Base-by-base conservation (phyloP, 2,888 invertebrate species). In the Thysanoteuthis rhombus region DNA sequence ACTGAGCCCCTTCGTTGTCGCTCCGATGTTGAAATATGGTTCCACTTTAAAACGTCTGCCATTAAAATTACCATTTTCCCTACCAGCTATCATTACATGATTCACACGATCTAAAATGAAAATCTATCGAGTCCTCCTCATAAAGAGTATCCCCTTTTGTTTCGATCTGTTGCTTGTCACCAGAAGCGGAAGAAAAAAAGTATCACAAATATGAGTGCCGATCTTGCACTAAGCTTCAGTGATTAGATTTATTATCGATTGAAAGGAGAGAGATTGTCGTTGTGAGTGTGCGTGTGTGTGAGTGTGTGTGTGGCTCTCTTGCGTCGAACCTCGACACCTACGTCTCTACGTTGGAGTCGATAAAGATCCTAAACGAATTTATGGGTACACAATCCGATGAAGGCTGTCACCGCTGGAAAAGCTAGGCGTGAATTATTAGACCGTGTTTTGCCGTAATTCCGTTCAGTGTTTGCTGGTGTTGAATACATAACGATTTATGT, bases 211-310 rank as follows among this genome's bases (percentile, higher is more conserved):
- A 36, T 52, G 22, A 52, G n/a, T 16, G 75, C 36, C 75, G 4
- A 75, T 75, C 75, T 75, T 52, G 22, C 52, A 52, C 52, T 52
- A 22, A 75, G 32, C 32, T n/a, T 10, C 1, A 4, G 75, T 75
- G 75, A 75, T 75, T 75, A 75, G n/a, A 75, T 75, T 75, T 75
- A 75, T 75, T 75, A 75, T 75, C 75, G 75, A 75, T 75, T n/a
- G 10, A 75, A 75, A 75, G 75, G 36, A n/a, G 12, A 16, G 75
- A 75, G 16, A 3, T n/a, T n/a, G 19, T 36, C n/a, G 75, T 19
- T 12, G 10, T n/a, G n/a, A 36, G 75, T 75, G 0, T n/a, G 75
- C 16, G 22, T 22, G 1, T 52, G 8, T n/a, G 16, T 10, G n/a
- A 12, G 75, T 8, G n/a, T 6, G 10, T 75, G 19, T 32, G 75